Evolutionary conservation across 1,140 invertebrate species (phyloP).

Genomic region (Periplaneta americana): DNA sequence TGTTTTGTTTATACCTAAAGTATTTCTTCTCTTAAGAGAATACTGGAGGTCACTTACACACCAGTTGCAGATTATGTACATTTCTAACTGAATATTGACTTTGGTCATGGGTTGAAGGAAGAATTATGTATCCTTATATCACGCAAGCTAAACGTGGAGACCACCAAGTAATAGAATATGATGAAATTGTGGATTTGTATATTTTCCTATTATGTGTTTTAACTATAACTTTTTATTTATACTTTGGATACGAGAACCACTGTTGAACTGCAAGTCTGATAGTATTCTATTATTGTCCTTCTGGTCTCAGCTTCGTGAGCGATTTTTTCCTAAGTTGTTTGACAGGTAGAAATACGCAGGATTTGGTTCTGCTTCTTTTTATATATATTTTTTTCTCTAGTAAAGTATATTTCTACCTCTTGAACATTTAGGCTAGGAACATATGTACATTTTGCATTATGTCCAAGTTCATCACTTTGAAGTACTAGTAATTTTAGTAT

Average conservation of each 20-base stretch:
- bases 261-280: not conserved
- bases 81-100: not conserved
- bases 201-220: not conserved
- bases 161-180: not conserved
- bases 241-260: not conserved
- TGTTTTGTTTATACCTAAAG: not conserved
- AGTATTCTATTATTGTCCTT: not conserved
- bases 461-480: slow-evolving; percentile 1
- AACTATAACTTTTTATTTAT: slow-evolving; percentile 11
- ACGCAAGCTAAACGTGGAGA: not conserved
- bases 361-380: not conserved
- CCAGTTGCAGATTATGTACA: not conserved
- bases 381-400: not conserved
- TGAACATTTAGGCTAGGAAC: slow-evolving; percentile 12
- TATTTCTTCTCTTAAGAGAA: not conserved
- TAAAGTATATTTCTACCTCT: slow-evolving; percentile 14
- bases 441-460: slow-evolving; percentile 12
- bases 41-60: not conserved
- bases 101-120: not conserved
- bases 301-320: not conserved
- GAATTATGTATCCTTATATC: not conserved
- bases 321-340: slow-evolving; percentile 13
- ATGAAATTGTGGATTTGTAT: not conserved
- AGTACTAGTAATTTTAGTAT: slow-evolving; percentile 13
- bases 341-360: slow-evolving; percentile 14